Base-by-base conservation (phyloP, 2,797 vertebrate species). In the Percopsis omiscomaycus region DNA sequence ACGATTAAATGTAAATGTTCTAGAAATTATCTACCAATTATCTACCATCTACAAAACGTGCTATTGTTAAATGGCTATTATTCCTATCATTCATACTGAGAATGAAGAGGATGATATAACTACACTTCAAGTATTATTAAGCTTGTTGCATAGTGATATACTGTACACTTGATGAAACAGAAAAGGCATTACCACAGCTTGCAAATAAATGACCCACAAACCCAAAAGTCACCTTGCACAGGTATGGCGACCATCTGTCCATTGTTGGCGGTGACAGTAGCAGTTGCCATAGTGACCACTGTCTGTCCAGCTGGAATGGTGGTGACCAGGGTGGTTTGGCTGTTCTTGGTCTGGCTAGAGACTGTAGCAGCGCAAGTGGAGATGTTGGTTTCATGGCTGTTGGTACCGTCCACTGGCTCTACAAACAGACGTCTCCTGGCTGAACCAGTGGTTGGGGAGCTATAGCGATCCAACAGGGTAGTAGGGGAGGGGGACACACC, bases 171-270 rank as follows among this genome's bases (percentile, higher is more conserved):
- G 22, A 22, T 22, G 22, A 22, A 22, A 22, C 22, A 22, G 22
- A 22, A 22, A 22, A 22, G 22, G 22, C 22, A 22, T 22, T 22
- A 22, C 14, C 45, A 47, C 45, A 47, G 9, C 8, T 10, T 47
- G 14, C 45, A 47, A 3, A 13, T 47, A 47, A 47, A 44, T 9
- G 45, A 11, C 48, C 48, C 59, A 14, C 47, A 64, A 29, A 29
- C 57, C 22, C 29, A 3, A 6, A 15, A 1, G 77, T 91, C 87
- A 95, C 95, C 95, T 89, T 96, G 95, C 27, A 97, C 93, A 0
- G 95, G 95, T 65, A 96, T 95, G 3, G 95, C 95, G 48, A 97
- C 93, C 0, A 95, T 96, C 69, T 97, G 95, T 42, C 95, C 95
- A 0, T 95, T 97, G 74, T 95, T 96, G 74, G 95, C 94, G 0